Base-by-base conservation (phyloP, 2,797 vertebrate genomes). In the Lacerta viridis region DNA sequence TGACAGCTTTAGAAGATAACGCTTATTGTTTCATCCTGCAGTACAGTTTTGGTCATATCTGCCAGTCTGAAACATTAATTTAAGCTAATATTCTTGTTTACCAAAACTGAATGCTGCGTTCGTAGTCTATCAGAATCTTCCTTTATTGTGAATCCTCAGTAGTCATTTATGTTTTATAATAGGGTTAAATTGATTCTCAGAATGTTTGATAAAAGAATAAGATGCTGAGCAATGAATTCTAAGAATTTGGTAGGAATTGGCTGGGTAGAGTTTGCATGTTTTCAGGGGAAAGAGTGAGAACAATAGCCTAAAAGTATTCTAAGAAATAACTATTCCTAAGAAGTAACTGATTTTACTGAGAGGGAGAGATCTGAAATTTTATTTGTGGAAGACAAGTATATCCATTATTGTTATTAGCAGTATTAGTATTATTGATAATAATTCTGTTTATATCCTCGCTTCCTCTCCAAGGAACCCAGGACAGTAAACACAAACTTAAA, bases 1-100 rank as follows among this genome's bases (percentile, higher is more conserved):
- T 92, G 74, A 88, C 92, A 93, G 85, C 88, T 94, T 92, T 66
- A 39, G 91, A 94, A 92, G 94, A 92, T 93, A 87, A 94, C 94
- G 89, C 84, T 93, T 92, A 93, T 91, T 95, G 91, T 95, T 95
- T 95, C 91, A 87, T 36, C 86, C 83, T 68, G 88, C 81, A 86
- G 85, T 93, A 83, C 77, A 91, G 4, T 93, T 94, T 90, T 88
- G 29, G 83, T 93, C 82, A 8, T 93, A 91, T 94, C 91, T 92
- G 7, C 83, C 93, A 87, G 92, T 90, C 93, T 93, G 92, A 88
- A 91, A 89, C 93, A 90, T 93, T 90, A 86, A 93, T 94, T 93
- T 92, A 77, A 87, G 86, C 85, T 93, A 83, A 68, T 93, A 95
- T 93, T 95, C 88, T 75, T 92, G 87, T 90, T 93, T 94, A 80